Conservation (phyloP, 2,888 invertebrate species). For the Tetragnatha montana region DNA sequence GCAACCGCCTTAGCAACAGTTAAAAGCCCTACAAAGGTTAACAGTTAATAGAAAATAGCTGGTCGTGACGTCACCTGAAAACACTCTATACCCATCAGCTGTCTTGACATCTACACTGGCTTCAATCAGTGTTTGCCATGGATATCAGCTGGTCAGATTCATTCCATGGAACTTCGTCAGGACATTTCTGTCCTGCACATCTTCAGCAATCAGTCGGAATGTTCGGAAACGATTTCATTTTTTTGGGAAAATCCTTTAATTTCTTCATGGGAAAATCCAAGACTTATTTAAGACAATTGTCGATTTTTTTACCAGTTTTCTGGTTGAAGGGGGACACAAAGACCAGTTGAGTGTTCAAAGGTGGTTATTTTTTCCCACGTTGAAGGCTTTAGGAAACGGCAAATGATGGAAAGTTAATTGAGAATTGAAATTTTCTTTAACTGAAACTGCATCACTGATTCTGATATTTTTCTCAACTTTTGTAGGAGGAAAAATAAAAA, state of each 20-base stretch:
- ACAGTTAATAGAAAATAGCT: constrained; percentile 81
- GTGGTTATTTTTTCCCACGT: too few relatives aligned
- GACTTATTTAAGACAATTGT: constrained; percentile 13
- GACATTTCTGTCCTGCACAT: constrained; percentile 95
- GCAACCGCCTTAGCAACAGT: too few relatives aligned
- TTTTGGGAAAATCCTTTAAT: constrained; percentile 89
- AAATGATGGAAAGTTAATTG: too few relatives aligned
- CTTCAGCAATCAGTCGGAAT: constrained; percentile 97
- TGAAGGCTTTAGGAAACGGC: too few relatives aligned
- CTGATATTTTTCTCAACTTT: too few relatives aligned
- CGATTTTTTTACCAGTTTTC: constrained; percentile 3
- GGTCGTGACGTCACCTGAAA: too few relatives aligned
- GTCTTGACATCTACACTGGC: constrained; percentile 98
- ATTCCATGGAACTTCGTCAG: constrained; percentile 99
- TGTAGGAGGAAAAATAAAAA: too few relatives aligned
- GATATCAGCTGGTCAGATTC: constrained; percentile 98
- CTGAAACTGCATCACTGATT: too few relatives aligned
- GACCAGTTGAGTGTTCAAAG: too few relatives aligned
- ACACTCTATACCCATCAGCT: constrained; percentile 97
- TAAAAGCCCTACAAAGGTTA: too few relatives aligned
- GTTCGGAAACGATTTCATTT: constrained; percentile 98
- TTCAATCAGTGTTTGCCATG: constrained; percentile 98
- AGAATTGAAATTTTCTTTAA: too few relatives aligned
- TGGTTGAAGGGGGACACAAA: constrained; percentile 8
- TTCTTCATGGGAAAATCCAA: constrained; percentile 17